A percentile compares a stretch with the other conserved stretches of the same genome.
phyloP scores from a whole-genome alignment of 2,113 vertebrate species.

The Oncorhynchus masou region DNA sequence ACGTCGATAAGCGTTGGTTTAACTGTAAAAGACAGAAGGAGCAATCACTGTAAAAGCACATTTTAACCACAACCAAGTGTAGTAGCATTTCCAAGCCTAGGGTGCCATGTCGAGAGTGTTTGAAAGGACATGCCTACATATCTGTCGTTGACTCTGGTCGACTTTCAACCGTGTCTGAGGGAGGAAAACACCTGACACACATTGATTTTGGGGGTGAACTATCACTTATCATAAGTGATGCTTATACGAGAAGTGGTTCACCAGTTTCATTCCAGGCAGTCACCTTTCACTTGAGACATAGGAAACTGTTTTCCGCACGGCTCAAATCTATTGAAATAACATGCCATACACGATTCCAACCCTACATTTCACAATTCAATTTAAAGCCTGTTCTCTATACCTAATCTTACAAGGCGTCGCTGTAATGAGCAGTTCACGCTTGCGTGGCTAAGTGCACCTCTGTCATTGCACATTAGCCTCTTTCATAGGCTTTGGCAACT shows the following conservation, averaged over 20 bases:
- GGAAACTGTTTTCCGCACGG: no score
- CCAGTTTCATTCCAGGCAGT: no score
- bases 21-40: slow-evolving; percentile 73
- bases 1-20: slow-evolving; percentile 89
- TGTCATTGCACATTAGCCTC: not conserved
- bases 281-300: no score
- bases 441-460: not conserved
- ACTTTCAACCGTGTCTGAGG: no score
- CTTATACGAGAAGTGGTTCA: no score
- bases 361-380: not conserved
- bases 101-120: not conserved
- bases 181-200: no score
- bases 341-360: not conserved
- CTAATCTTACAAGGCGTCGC: not conserved
- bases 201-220: no score
- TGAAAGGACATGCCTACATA: not conserved
- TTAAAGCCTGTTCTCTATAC: not conserved
- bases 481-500: not conserved
- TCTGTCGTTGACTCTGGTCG: no score
- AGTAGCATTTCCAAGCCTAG: not conserved
- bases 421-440: not conserved
- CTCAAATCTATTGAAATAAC: no score
- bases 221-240: no score
- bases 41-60: not conserved
- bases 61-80: not conserved